Evolutionary conservation across 2,113 vertebrate genomes (phyloP).

Genomic region (Clupea harengus): DNA sequence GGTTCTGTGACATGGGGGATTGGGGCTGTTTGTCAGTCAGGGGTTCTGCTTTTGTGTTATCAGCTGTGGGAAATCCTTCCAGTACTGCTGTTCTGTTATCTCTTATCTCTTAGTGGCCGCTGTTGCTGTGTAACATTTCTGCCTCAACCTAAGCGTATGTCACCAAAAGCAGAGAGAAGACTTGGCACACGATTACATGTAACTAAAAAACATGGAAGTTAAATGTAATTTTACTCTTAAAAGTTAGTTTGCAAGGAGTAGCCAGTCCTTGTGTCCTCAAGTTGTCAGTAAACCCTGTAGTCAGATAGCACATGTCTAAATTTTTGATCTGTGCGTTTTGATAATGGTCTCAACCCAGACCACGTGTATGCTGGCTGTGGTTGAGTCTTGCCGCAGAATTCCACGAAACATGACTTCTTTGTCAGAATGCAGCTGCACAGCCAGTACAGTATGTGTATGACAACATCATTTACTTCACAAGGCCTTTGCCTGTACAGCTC

Average conservation of each 20-base stretch:
- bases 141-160: background rate
- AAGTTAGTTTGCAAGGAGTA: background rate
- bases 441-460: background rate
- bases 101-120: background rate
- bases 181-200: background rate
- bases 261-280: no score
- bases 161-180: background rate
- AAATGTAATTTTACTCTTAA: background rate
- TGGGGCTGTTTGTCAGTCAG: background rate
- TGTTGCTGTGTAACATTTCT: background rate
- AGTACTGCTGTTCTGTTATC: background rate
- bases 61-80: constrained; percentile 10
- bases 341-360: background rate
- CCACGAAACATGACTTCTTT: background rate
- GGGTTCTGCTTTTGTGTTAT: background rate
- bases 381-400: background rate
- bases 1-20: background rate
- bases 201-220: background rate
- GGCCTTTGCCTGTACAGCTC: background rate
- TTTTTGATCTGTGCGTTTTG: background rate
- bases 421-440: background rate
- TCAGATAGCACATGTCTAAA: background rate
- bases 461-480: background rate
- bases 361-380: background rate
- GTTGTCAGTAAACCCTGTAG: no score